Base-by-base conservation (phyloP, 2,113 vertebrate genomes). In the Callipepla californica region DNA sequence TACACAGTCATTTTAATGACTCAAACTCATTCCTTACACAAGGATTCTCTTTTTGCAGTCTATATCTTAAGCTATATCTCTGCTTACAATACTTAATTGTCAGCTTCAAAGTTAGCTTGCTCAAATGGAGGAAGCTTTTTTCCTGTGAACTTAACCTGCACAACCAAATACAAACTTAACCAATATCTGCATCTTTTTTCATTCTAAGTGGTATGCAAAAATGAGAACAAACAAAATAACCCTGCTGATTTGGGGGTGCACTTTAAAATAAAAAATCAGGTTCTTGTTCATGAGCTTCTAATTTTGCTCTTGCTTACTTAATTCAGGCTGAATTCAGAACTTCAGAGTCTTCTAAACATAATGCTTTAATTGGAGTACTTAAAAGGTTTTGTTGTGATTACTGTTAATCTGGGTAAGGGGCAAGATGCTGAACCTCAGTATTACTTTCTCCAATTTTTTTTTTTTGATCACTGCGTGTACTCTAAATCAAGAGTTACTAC, bases 41-140 rank as follows among this genome's bases (percentile, higher is more conserved):
- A 28, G 32, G 18, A 3, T 34, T n/a, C 30, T 40, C 17, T 25
- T 38, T 9, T 10, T 26, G 55, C 26, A 45, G 2, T 17, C 26
- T 34, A 4, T 7, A 7, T 20, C 15, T 25, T 8, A 38, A 0
- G 1, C 4, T 40, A 11, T 32, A 47, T 26, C 32, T 65, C 44
- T 51, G 61, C 61, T 65, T 69, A 19, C 50, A 36, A 7, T 3
- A 74, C 5, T 36, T 47, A 19, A 1, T 1, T 23, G 16, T 15
- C 4, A 45, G 5, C 38, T 38, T 47, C 6, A 67, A 74, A 57
- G 13, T 3, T 26, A n/a, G 8, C 13, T 1, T 66, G 12, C 40
- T 28, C 30, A 20, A 26, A 9, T 5, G 5, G 11, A 78, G 21
- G 4, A 18, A 12, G 9, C 4, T 6, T 36, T n/a, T 55, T 53